Conservation (phyloP, 2,797 vertebrate species). For the Macroramphosus scolopax region DNA sequence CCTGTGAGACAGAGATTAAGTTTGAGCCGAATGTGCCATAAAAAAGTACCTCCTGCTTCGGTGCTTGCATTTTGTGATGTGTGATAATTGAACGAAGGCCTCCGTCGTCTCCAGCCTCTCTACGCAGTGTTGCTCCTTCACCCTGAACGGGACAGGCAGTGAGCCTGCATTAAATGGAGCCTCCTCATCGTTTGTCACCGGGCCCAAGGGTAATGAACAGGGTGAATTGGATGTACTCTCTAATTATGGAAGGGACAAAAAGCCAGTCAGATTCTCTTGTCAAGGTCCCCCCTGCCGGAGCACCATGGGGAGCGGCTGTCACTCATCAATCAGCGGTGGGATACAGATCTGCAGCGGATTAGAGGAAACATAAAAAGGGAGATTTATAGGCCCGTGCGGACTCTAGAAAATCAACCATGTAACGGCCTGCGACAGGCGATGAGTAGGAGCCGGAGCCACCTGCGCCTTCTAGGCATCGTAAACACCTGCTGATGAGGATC, state of each 20-base stretch:
- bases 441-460: constrained; percentile 29
- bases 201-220: constrained; percentile 71
- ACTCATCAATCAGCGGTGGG: constrained; percentile 60
- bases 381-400: constrained; percentile 37
- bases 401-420: constrained; percentile 45
- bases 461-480: constrained; percentile 34
- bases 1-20: constrained; percentile 5
- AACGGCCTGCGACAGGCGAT: constrained; percentile 28
- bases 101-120: constrained; percentile 25
- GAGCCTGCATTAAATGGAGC: constrained; percentile 53
- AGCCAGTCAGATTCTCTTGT: constrained; percentile 63
- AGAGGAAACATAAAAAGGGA: constrained; percentile 47
- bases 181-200: constrained; percentile 66
- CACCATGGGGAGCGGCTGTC: constrained; percentile 44
- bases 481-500: constrained; percentile 54
- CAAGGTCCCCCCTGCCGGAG: constrained; percentile 56
- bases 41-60: background rate
- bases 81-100: constrained; percentile 25
- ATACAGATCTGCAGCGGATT: constrained; percentile 45
- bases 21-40: background rate
- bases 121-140: constrained; percentile 39
- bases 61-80: constrained; percentile 14
- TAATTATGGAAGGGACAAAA: constrained; percentile 78
- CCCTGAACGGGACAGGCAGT: constrained; percentile 42
- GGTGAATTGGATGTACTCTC: constrained; percentile 71